phyloP scores from a whole-genome alignment of 35 echinoderm and acorn worm species.

The Holothuria glaberrima region DNA sequence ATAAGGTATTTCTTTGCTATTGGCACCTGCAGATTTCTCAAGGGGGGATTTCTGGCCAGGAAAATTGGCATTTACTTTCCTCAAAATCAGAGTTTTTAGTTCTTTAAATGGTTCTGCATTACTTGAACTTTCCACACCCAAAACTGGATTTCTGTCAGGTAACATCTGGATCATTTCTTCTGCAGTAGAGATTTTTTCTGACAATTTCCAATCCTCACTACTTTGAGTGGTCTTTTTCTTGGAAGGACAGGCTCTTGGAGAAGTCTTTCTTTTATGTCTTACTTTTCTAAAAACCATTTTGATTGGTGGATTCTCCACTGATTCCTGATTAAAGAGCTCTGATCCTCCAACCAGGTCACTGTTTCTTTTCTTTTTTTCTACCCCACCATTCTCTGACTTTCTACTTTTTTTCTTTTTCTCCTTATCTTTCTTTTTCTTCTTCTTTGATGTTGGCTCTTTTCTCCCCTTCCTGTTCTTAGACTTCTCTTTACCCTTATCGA shows the following conservation, averaged over 20 bases:
- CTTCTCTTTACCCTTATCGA: neutral
- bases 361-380: too few species aligned
- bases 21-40: too few species aligned
- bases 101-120: neutral
- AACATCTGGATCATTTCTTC: neutral
- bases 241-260: neutral
- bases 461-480: neutral
- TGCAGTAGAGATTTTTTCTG: neutral
- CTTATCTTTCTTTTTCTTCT: neutral
- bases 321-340: neutral
- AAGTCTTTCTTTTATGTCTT: neutral
- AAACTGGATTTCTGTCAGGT: neutral
- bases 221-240: constrained; percentile 41
- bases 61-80: too few species aligned
- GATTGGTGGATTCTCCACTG: neutral
- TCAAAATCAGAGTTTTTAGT: too few species aligned
- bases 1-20: too few species aligned
- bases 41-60: too few species aligned
- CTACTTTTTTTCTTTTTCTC: neutral
- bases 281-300: constrained; percentile 46
- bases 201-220: constrained; percentile 8
- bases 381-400: neutral
- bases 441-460: neutral
- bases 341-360: too few species aligned
- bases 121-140: neutral